phyloP scores from a whole-genome alignment of 1,140 invertebrate genomes.

The Hylyphantes graminicola region DNA sequence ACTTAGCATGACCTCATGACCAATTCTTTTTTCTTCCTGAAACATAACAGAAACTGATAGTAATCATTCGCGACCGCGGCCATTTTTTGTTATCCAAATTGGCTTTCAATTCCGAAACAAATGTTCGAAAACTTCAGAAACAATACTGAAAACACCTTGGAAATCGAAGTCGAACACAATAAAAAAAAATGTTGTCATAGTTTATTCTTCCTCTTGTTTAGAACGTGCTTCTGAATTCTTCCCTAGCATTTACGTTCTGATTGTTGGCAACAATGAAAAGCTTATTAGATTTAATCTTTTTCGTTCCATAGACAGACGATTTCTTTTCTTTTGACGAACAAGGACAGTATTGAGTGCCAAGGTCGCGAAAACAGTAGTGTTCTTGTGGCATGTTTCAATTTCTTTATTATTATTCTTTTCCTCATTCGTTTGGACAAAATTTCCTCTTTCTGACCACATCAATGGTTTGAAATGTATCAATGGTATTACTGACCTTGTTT shows the following conservation, averaged over 20 bases:
- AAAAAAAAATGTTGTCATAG: not conserved
- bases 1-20: not conserved
- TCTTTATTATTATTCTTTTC: conserved; percentile 1
- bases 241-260: conserved; percentile 49
- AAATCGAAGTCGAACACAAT: not conserved
- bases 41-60: conserved; percentile 1
- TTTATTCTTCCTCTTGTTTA: conserved; percentile 12
- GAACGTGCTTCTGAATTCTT: conserved; percentile 16
- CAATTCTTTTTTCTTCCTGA: conserved; percentile 14
- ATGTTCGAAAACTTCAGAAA: not conserved
- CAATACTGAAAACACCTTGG: not conserved
- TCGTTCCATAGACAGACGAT: conserved; percentile 10
- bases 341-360: conserved; percentile 31
- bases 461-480: too few species aligned
- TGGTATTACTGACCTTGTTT: too few species aligned
- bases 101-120: not conserved
- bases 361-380: conserved; percentile 12
- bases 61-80: not conserved
- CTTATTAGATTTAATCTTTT: conserved; percentile 37
- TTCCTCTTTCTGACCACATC: not conserved
- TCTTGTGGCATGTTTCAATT: not conserved
- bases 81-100: not conserved
- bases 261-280: conserved; percentile 47
- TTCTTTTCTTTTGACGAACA: conserved; percentile 30
- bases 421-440: conserved; percentile 23